Conservation (phyloP, 2,888 invertebrate genomes). For the Diloba caeruleocephala region DNA sequence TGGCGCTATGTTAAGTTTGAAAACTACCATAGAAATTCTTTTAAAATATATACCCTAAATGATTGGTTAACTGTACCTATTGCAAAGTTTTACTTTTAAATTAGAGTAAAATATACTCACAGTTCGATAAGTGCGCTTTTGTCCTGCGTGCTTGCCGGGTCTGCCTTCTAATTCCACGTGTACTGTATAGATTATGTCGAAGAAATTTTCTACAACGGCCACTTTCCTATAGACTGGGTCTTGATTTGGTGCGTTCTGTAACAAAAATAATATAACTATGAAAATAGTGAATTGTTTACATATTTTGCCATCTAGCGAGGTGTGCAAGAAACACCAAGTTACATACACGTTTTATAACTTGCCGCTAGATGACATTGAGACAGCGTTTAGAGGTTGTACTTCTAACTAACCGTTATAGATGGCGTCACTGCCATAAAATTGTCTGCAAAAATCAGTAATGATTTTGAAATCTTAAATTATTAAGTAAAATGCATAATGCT, state of each 20-base stretch:
- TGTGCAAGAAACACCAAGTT: neutral
- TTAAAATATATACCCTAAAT: no score
- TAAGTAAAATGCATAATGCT: no score
- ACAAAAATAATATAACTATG: slow-evolving; percentile 77
- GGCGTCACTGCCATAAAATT: slow-evolving; percentile 24
- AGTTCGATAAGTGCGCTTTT: slow-evolving; percentile 98
- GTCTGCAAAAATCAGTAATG: no score
- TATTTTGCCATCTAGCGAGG: slow-evolving; percentile 57
- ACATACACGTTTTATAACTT: slow-evolving; percentile 38
- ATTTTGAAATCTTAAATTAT: no score
- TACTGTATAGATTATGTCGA: slow-evolving; percentile 98
- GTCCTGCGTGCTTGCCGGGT: slow-evolving; percentile 98
- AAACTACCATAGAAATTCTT: no score
- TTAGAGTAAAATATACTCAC: slow-evolving; percentile 87
- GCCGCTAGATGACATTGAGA: slow-evolving; percentile 50
- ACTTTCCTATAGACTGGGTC: slow-evolving; percentile 96
- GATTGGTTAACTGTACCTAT: no score
- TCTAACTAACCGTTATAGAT: slow-evolving; percentile 27
- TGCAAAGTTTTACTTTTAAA: neutral
- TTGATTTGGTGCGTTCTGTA: slow-evolving; percentile 92
- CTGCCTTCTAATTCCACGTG: slow-evolving; percentile 98
- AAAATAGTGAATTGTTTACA: neutral
- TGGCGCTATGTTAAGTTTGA: no score
- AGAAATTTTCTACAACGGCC: slow-evolving; percentile 99
- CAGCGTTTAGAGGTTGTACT: no score